Base-by-base conservation (phyloP, 2,113 vertebrate species). In the Kobus ellipsiprymnus region DNA sequence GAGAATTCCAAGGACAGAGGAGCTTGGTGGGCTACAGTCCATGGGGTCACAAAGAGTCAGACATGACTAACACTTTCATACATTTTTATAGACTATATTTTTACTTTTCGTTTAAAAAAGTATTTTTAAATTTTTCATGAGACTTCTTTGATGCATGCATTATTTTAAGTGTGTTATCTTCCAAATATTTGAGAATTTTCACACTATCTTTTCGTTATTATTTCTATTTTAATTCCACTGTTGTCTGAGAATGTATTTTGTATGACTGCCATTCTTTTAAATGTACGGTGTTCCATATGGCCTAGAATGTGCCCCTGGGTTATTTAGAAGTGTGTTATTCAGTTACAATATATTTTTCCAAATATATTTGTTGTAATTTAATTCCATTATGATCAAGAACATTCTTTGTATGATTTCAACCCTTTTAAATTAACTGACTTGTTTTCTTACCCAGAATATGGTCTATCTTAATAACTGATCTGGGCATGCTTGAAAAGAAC, bases 341-440 rank as follows among this genome's bases (percentile, higher is more conserved):
- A 29, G n/a, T 84, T 74, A 60, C 6, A 94, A 92, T 44, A 60
- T 25, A 55, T 74, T 86, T 95, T 91, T 60, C 19, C 33, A 90
- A 54, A 60, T 62, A 86, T 12, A 40, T 89, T 86, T 74, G 21
- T 59, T 92, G 57, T 80, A 46, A 91, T 74, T 60, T 52, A 90
- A 95, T 59, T 84, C 29, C 40, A 88, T 78, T 96, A 77, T 82
- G 54, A 30, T 84, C 87, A 67, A 48, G 78, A 80, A 92, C 10
- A 62, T 33, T 83, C 54, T 89, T 81, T 55, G 17, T 78, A 40
- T 84, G 33, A 84, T 60, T 88, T 88, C 60, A 96, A 88, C 64
- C 27, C 23, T 94, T 96, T 74, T 74, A 60, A 95, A 90, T 59
- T 83, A 87, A 91, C 48, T 96, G 36, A 57, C 12, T 97, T 91